These are phyloP conservation scores for Deilephila porcellus DNA, from an alignment of 2,888 invertebrate genomes.

Conservation along the genomic window DNA sequence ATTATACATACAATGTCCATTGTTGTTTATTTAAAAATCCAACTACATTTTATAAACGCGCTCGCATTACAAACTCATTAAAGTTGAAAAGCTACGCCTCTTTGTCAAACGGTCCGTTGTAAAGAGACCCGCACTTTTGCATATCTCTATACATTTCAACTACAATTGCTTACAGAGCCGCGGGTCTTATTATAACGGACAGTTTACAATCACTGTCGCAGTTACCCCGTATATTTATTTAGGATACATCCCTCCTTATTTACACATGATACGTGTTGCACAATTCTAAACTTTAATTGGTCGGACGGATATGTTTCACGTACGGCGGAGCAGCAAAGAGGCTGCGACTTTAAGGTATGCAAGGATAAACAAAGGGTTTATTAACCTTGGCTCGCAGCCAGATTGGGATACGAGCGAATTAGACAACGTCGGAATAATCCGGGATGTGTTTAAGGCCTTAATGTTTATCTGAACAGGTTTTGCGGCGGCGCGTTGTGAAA, in stretches of 20 bases:
- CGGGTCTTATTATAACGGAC: conserved; percentile 59
- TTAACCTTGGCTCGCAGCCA: conserved; percentile 79
- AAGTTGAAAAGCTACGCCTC: conserved; percentile 50
- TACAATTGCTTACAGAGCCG: conserved; percentile 39
- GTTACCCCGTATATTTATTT: conserved; percentile 78
- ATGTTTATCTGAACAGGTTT: conserved; percentile 30
- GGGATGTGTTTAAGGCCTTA: conserved; percentile 42
- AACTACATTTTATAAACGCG: conserved; percentile 27
- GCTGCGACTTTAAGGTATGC: conserved; percentile 61
- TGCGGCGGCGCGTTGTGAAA: conserved; percentile 12
- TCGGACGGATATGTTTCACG: conserved; percentile 39
- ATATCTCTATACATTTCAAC: conserved; percentile 33
- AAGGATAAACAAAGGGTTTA: conserved; percentile 71
- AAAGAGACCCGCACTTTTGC: conserved; percentile 44
- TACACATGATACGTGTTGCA: conserved; percentile 56
- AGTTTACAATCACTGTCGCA: conserved; percentile 60
- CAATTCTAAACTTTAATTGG: conserved; percentile 61
- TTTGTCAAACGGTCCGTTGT: conserved; percentile 50
- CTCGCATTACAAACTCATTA: conserved; percentile 45
- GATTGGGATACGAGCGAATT: conserved; percentile 66
- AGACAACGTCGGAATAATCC: conserved; percentile 62
- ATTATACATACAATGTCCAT: neutral
- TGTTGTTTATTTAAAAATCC: conserved; percentile 6
- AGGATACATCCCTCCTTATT: conserved; percentile 78
- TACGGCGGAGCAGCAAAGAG: conserved; percentile 52